phyloP scores from a whole-genome alignment of 2,888 invertebrate species.

The Rhorus exstirpatorius region DNA sequence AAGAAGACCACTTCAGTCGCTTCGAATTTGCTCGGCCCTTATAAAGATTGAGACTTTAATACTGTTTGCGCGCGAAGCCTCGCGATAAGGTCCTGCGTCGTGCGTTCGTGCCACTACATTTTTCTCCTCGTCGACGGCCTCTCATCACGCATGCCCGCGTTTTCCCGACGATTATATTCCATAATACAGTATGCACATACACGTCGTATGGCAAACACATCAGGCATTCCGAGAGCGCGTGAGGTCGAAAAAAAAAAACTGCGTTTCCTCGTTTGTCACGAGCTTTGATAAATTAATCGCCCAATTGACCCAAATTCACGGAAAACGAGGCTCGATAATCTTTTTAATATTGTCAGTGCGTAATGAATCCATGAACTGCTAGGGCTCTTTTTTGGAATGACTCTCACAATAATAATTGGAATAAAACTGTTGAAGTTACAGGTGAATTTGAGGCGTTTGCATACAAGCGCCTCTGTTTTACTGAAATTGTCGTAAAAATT shows the following conservation, averaged over 20 bases:
- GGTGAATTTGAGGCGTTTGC: too few relatives aligned
- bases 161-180: neutral
- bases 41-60: slow-evolving; percentile 82
- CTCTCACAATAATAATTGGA: too few relatives aligned
- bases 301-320: too few relatives aligned
- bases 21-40: slow-evolving; percentile 76
- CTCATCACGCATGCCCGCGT: slow-evolving; percentile 24
- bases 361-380: too few relatives aligned
- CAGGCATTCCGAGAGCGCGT: neutral
- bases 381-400: too few relatives aligned
- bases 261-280: too few relatives aligned
- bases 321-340: too few relatives aligned
- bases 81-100: slow-evolving; percentile 45
- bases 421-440: too few relatives aligned
- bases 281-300: neutral
- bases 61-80: slow-evolving; percentile 77
- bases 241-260: neutral
- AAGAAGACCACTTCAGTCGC: slow-evolving; percentile 62
- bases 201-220: neutral
- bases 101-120: slow-evolving; percentile 33
- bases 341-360: too few relatives aligned
- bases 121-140: slow-evolving; percentile 58
- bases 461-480: too few relatives aligned
- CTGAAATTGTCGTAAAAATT: too few relatives aligned
- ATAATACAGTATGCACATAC: too few relatives aligned